These are phyloP conservation scores for Mesocentrotus franciscanus DNA, from an alignment of 53 echinoderm and acorn worm genomes.

Conservation along the genomic window DNA sequence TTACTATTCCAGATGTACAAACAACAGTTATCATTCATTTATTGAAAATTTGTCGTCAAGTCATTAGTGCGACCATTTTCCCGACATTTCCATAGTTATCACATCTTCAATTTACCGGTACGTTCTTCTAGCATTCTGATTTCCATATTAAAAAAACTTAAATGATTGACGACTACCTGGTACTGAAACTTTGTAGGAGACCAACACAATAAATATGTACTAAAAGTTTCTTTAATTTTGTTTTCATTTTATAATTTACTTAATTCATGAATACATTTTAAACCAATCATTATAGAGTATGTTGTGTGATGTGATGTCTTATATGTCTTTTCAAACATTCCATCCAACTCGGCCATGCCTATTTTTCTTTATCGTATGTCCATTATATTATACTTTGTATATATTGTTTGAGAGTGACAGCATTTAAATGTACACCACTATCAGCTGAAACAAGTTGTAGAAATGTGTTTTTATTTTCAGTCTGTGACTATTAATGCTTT, in stretches of 20 bases:
- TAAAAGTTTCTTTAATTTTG: not conserved
- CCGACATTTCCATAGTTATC: too few species aligned
- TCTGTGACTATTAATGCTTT: too few species aligned
- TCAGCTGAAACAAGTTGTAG: not conserved
- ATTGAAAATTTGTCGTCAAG: too few species aligned
- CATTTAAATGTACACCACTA: conserved; percentile 18
- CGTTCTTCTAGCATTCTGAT: too few species aligned
- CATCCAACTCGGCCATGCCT: conserved; percentile 38
- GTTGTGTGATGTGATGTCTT: not conserved
- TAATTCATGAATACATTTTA: not conserved
- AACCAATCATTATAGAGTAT: not conserved
- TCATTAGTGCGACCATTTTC: too few species aligned
- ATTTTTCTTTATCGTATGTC: not conserved
- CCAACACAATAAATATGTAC: too few species aligned
- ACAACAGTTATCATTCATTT: too few species aligned
- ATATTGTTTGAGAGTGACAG: conserved; percentile 39
- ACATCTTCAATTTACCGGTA: too few species aligned
- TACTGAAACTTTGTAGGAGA: too few species aligned
- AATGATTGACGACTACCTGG: too few species aligned
- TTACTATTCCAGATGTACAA: too few species aligned
- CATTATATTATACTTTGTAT: not conserved
- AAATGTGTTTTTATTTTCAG: not conserved
- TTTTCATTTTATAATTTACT: not conserved
- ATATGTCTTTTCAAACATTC: not conserved
- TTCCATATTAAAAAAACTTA: too few species aligned